Conservation (phyloP, 2,888 invertebrate genomes). For the Psylliodes chrysocephalus region DNA sequence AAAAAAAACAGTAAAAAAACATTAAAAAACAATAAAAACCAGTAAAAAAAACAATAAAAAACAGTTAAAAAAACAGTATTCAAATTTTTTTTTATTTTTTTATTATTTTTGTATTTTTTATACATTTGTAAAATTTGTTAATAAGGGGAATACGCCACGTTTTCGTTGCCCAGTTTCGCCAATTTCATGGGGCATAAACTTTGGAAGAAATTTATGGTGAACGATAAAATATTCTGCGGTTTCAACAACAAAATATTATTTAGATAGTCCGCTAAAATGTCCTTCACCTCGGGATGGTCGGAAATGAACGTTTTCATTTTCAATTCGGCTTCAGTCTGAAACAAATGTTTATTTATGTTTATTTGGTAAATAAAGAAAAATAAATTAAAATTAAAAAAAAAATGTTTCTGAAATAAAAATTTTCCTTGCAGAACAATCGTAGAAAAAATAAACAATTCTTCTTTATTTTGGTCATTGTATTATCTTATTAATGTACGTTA, state of each 20-base stretch:
- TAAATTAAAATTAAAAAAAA: no score
- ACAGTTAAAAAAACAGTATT: not conserved
- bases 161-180: slow-evolving; percentile 47
- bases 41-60: no score
- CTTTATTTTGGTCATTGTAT: no score
- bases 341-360: slow-evolving; percentile 4
- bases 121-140: not conserved
- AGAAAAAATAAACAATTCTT: no score
- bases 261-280: slow-evolving; percentile 70
- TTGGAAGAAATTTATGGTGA: slow-evolving; percentile 69
- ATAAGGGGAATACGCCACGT: no score
- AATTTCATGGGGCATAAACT: slow-evolving; percentile 65
- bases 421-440: no score
- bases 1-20: no score
- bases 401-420: no score
- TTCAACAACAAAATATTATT: slow-evolving; percentile 70
- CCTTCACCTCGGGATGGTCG: slow-evolving; percentile 69
- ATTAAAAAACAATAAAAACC: no score
- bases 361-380: no score
- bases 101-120: no score
- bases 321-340: slow-evolving; percentile 64
- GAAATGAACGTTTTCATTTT: slow-evolving; percentile 69
- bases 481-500: no score
- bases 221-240: slow-evolving; percentile 68
- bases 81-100: not conserved